phyloP scores from a whole-genome alignment of 2,113 vertebrate species.

The Chinchilla lanigera region DNA sequence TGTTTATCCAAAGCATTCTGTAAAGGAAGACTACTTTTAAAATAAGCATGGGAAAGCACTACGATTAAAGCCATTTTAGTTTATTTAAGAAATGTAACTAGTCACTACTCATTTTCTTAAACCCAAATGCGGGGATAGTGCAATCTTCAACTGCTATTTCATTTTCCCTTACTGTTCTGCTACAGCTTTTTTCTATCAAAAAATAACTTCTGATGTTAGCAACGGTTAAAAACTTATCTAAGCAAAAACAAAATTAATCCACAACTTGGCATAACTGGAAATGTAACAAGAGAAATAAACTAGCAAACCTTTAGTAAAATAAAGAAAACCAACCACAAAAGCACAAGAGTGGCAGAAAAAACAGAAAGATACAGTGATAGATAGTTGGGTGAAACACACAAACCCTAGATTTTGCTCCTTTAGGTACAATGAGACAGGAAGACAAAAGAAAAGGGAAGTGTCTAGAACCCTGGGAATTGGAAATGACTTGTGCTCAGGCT shows the following conservation, averaged over 20 bases:
- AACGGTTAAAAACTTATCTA: constrained; percentile 44
- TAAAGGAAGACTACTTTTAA: constrained; percentile 18
- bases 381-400: neutral
- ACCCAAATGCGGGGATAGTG: neutral
- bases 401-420: neutral
- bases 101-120: neutral
- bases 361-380: neutral
- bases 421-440: neutral
- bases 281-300: neutral
- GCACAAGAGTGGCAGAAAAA: neutral
- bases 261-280: neutral
- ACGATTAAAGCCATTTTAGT: neutral
- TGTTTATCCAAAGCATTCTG: constrained; percentile 95
- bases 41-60: neutral
- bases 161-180: neutral
- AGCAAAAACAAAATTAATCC: neutral
- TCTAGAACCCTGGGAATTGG: neutral
- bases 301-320: neutral
- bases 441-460: neutral
- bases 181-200: constrained; percentile 19
- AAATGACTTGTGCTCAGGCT: neutral
- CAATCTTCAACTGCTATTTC: neutral
- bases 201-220: neutral
- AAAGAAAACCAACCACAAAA: neutral
- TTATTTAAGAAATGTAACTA: neutral